A percentile compares a stretch with the other conserved stretches of the same genome.
Evolutionary conservation across 2,113 vertebrate species (phyloP).

Genomic region (Neodon shergylaensis): DNA sequence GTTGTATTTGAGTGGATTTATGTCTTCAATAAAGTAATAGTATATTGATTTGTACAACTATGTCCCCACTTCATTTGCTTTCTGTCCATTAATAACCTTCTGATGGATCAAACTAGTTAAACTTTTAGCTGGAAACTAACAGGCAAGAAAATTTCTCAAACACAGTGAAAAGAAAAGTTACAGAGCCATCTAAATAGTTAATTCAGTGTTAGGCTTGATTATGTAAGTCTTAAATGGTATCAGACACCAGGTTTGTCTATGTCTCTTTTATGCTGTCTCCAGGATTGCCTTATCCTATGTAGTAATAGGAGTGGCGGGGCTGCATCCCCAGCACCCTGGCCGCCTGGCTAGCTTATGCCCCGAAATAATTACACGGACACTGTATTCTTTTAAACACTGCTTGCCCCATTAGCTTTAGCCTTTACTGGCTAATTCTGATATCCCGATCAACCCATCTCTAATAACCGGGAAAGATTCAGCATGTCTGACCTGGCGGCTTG

Average conservation of each 20-base stretch:
- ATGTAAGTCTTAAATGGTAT: background rate
- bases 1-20: background rate
- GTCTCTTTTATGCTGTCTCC: background rate
- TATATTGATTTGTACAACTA: background rate
- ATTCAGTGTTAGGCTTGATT: background rate
- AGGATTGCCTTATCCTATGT: background rate
- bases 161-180: background rate
- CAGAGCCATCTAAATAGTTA: background rate
- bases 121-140: background rate
- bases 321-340: too few relatives aligned
- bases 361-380: too few relatives aligned
- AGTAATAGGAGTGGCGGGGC: too few relatives aligned
- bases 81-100: background rate
- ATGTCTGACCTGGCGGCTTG: too few relatives aligned
- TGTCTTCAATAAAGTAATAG: background rate
- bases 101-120: background rate
- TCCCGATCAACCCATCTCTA: too few relatives aligned
- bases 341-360: too few relatives aligned
- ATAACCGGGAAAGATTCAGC: too few relatives aligned
- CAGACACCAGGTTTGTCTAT: background rate
- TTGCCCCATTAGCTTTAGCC: too few relatives aligned
- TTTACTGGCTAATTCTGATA: too few relatives aligned
- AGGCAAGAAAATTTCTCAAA: background rate
- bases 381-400: too few relatives aligned
- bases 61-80: background rate